Percentiles rank a stretch among this genome's conserved stretches.
phyloP scores from a whole-genome alignment of 2,888 invertebrate species.

The Lepidochitona cinerea region DNA sequence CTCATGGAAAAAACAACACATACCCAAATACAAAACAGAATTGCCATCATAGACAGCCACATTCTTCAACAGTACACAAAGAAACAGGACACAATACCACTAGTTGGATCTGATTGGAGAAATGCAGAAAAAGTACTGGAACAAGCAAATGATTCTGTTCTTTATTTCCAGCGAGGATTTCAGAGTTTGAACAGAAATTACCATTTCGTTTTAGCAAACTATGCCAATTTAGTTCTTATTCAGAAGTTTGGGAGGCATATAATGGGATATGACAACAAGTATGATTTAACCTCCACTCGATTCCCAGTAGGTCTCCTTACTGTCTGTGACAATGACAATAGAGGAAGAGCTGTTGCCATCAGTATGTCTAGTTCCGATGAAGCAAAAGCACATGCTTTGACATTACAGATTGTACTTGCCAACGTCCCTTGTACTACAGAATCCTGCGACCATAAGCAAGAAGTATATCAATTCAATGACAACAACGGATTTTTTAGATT shows the following conservation, averaged over 20 bases:
- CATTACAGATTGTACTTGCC: constrained; percentile 3
- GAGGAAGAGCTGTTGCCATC: background rate
- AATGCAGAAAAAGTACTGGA: constrained; percentile 12
- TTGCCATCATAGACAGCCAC: background rate
- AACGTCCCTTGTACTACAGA: constrained; percentile 9
- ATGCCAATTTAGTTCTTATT: background rate
- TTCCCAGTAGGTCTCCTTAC: constrained; percentile 8
- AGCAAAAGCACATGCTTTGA: background rate
- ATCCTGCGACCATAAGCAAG: constrained; percentile 6
- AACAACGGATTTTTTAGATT: constrained; percentile 6
- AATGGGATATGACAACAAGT: constrained; percentile 9
- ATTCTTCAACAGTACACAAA: background rate
- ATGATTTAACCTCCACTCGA: constrained; percentile 4
- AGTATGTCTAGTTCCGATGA: constrained; percentile 4
- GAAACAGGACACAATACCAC: background rate
- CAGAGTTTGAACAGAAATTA: background rate
- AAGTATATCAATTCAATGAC: constrained; percentile 8
- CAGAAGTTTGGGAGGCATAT: constrained; percentile 6
- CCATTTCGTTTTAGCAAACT: too few relatives aligned
- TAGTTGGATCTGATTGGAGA: constrained; percentile 13
- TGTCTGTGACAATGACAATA: constrained; percentile 8
- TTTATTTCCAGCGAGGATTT: constrained; percentile 12
- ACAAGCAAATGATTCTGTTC: background rate
- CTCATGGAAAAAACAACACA: background rate
- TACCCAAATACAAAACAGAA: background rate